A percentile compares a stretch with the other conserved stretches of the same genome.
phyloP scores from a whole-genome alignment of 2,888 invertebrate species.

The Aporophyla nigra region DNA sequence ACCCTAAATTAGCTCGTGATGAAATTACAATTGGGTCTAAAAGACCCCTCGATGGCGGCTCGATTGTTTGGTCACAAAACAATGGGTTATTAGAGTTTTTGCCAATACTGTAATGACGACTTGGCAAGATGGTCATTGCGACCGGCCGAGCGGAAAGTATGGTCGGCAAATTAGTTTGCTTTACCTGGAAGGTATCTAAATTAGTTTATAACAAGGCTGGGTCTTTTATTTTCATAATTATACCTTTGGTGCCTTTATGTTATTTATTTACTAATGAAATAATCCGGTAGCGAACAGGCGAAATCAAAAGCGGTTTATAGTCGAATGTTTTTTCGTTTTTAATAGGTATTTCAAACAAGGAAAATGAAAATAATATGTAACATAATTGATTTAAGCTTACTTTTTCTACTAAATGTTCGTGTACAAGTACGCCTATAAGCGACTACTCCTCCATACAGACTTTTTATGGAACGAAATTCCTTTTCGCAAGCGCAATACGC shows the following conservation, averaged over 20 bases:
- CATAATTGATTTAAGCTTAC: background rate
- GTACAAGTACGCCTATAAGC: background rate
- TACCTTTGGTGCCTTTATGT: background rate
- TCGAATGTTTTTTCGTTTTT: background rate
- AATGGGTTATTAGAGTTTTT: constrained; percentile 84
- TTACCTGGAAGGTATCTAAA: constrained; percentile 24
- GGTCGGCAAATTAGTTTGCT: constrained; percentile 42
- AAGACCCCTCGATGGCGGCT: constrained; percentile 53
- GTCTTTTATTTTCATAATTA: constrained; percentile 31
- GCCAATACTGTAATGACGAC: constrained; percentile 76
- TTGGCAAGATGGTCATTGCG: constrained; percentile 66
- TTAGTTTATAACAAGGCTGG: constrained; percentile 44
- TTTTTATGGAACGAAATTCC: background rate
- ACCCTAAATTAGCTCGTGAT: constrained; percentile 65
- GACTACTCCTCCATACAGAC: no score
- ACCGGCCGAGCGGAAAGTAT: constrained; percentile 59
- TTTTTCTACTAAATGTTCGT: background rate
- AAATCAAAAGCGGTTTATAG: background rate
- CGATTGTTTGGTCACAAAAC: constrained; percentile 71
- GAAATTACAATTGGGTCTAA: constrained; percentile 62
- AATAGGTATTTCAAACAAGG: background rate
- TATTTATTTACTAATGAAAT: constrained; percentile 12
- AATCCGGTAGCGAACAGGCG: background rate
- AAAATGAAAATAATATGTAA: background rate
- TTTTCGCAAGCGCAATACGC: background rate